These are phyloP conservation scores for Gnathonemus echidnorhynchus DNA, from an alignment of 2,113 vertebrate genomes.

Conservation along the genomic window DNA sequence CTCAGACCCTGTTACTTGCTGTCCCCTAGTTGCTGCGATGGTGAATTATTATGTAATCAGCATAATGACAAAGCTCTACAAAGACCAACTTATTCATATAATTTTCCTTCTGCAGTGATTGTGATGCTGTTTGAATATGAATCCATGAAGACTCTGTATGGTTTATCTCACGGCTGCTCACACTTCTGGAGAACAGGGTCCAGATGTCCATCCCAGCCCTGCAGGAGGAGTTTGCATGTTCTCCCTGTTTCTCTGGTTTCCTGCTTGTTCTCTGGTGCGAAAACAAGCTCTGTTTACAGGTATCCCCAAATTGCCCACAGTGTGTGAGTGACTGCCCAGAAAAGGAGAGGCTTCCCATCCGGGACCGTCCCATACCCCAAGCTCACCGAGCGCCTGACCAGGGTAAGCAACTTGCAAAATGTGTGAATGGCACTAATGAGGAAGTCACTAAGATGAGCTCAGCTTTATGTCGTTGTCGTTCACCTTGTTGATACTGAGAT, in stretches of 20 bases:
- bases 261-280: neutral
- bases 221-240: neutral
- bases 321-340: neutral
- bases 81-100: neutral
- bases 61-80: neutral
- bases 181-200: neutral
- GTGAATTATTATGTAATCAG: neutral
- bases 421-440: neutral
- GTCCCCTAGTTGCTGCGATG: neutral
- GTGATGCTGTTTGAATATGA: neutral
- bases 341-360: neutral
- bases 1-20: neutral
- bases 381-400: neutral
- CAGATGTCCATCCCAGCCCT: neutral
- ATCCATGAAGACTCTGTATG: neutral
- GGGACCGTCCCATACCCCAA: neutral
- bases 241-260: neutral
- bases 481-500: neutral
- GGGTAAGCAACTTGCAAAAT: neutral
- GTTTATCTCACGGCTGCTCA: neutral
- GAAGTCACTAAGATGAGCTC: neutral
- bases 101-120: neutral
- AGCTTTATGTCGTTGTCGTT: neutral
- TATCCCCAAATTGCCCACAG: neutral
- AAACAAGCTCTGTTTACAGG: neutral